These are phyloP conservation scores for Phyllotreta striolata DNA, from an alignment of 2,888 invertebrate species.

Conservation along the genomic window DNA sequence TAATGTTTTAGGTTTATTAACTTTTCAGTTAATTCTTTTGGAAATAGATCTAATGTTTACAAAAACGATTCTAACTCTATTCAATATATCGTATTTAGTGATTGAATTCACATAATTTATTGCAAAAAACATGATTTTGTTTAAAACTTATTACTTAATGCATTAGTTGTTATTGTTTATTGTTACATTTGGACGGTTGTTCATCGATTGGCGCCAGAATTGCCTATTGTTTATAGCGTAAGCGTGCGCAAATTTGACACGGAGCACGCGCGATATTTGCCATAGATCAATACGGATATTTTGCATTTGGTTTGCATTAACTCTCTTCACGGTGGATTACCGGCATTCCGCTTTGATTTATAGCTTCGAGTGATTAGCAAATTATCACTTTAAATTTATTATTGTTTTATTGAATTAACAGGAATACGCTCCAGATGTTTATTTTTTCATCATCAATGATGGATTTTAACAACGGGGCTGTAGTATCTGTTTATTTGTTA, in stretches of 20 bases:
- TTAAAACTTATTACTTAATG: neutral
- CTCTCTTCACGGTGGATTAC: conserved; percentile 18
- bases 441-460: too few species aligned
- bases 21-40: too few species aligned
- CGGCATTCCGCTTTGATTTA: conserved; percentile 24
- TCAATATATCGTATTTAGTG: too few species aligned
- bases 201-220: conserved; percentile 49
- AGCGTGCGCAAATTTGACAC: conserved; percentile 42
- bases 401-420: conserved; percentile 12
- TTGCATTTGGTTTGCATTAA: conserved; percentile 41
- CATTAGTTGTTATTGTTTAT: conserved; percentile 2
- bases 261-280: conserved; percentile 43
- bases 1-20: too few species aligned
- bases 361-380: conserved; percentile 9
- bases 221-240: conserved; percentile 29
- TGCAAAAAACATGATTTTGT: neutral
- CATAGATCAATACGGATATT: conserved; percentile 48
- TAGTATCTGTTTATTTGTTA: neutral
- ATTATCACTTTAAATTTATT: conserved; percentile 16
- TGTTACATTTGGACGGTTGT: conserved; percentile 11
- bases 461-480: neutral
- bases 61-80: too few species aligned
- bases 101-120: too few species aligned
- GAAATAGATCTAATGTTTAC: too few species aligned
- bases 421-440: neutral